Base-by-base conservation (phyloP, 1,140 invertebrate genomes). In the Drosophila pseudoananassae region DNA sequence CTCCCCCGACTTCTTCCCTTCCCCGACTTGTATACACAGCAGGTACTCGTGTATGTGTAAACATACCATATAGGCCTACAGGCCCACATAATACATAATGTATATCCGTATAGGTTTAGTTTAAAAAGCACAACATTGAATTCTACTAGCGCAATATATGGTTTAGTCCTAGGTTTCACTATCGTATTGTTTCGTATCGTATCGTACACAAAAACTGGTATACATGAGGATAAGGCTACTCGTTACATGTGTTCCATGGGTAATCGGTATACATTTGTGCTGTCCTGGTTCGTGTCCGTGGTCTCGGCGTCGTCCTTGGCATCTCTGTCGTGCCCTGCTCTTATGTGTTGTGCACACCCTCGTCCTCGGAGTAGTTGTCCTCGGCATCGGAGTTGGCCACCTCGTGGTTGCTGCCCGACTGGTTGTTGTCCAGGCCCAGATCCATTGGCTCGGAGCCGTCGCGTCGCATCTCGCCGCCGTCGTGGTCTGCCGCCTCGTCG, bases 331-430 rank as follows among this genome's bases (percentile, higher is more conserved):
- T 20, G 23, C 49, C 40, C 23, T 47, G 45, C 50, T 66, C 15
- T 64, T 91, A 91, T 89, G 90, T 91, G 55, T 91, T 90, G 51
- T 91, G 90, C 54, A 91, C 90, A 27, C 90, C 90, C 56, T 91
- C 90, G 63, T 91, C 90, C 72, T 91, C 90, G 33, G 90, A 91
- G 65, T 90, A 91, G 45, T 91, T 91, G 14, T 91, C 90, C 17
- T 91, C 90, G 68, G 71, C 83, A 74, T 91, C 90, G 36, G 90
- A 91, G 40, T 81, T 76, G 45, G 51, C 74, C 43, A 66, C 69
- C 56, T 90, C 84, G 31, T 88, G 77, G 50, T 90, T 90, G 60
- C 87, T 90, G 70, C 88, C 81, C 38, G 79, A 90, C 55, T 89
- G 88, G 63, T 91, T 91, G 49, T 81, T 83, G 45, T 80, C 90